phyloP scores from a whole-genome alignment of 2,888 invertebrate genomes.

The Megaustenia siamemsis region DNA sequence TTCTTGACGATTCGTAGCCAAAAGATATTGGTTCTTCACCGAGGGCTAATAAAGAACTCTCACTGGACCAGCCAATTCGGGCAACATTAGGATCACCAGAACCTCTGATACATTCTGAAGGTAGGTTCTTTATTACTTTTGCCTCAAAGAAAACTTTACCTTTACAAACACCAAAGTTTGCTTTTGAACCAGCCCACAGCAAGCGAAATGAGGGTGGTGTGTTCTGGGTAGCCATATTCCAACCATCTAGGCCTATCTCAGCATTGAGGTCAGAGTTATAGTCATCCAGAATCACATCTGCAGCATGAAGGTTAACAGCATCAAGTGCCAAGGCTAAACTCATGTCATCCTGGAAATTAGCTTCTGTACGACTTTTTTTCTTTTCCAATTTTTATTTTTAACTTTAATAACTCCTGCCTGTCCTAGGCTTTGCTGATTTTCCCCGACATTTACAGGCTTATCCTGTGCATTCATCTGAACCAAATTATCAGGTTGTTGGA shows the following conservation, averaged over 20 bases:
- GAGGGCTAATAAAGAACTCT: conserved; percentile 84
- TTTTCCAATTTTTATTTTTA: neutral
- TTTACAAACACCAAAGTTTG: conserved; percentile 89
- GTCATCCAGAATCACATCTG: conserved; percentile 2
- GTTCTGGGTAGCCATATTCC: conserved; percentile 88
- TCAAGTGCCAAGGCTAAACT: neutral
- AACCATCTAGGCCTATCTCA: conserved; percentile 73
- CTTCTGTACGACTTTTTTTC: neutral
- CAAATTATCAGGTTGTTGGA: no score
- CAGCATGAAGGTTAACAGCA: neutral
- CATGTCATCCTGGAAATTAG: neutral
- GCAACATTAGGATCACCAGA: conserved; percentile 84
- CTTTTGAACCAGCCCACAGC: conserved; percentile 95
- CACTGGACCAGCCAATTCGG: conserved; percentile 93
- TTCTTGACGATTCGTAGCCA: conserved; percentile 92
- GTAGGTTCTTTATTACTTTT: conserved; percentile 80
- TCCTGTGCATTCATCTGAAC: no score
- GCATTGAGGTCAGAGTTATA: conserved; percentile 29
- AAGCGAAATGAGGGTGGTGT: conserved; percentile 91
- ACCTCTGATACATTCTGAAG: conserved; percentile 80
- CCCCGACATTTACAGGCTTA: neutral
- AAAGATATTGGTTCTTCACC: conserved; percentile 88
- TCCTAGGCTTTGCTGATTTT: neutral
- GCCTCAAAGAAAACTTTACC: conserved; percentile 86
- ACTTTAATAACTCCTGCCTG: neutral